Conservation (phyloP, 2,797 vertebrate genomes). For the Labeo calbasu region DNA sequence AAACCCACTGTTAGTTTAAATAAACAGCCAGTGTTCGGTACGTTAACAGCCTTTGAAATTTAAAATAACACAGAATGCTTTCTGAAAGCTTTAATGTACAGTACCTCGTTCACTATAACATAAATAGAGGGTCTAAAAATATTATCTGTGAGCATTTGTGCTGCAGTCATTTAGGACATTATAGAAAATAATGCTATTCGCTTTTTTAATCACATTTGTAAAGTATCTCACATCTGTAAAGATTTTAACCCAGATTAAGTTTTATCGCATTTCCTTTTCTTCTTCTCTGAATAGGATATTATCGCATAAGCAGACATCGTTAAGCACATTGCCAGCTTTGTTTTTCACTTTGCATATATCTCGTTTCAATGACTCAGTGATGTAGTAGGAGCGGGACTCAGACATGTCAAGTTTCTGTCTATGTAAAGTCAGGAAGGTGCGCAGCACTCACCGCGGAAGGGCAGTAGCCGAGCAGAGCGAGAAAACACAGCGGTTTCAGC, state of each 20-base stretch:
- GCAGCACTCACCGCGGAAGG: slow-evolving; percentile 85
- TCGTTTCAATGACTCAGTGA: not conserved
- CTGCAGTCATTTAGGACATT: slow-evolving; percentile 1
- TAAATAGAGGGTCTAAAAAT: not conserved
- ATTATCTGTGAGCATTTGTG: not conserved
- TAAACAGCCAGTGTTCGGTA: not conserved
- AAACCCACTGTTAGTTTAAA: not conserved
- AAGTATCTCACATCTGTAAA: not conserved
- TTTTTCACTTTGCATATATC: not conserved
- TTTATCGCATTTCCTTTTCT: not conserved
- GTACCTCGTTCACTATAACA: not conserved
- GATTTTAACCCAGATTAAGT: not conserved
- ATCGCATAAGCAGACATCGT: not conserved
- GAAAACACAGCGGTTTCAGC: slow-evolving; percentile 86
- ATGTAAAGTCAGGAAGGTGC: slow-evolving; percentile 36
- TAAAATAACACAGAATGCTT: not conserved
- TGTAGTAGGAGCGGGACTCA: slow-evolving; percentile 7
- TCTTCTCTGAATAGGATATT: not conserved
- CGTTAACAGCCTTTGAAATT: not conserved
- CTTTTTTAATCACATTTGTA: not conserved
- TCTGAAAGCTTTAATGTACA: not conserved
- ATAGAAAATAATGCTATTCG: not conserved
- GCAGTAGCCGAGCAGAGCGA: slow-evolving; percentile 85
- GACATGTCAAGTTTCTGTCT: slow-evolving; percentile 19
- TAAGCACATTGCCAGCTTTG: not conserved